Base-by-base conservation (phyloP, 2,888 invertebrate species). In the Lampropteryx suffumata region DNA sequence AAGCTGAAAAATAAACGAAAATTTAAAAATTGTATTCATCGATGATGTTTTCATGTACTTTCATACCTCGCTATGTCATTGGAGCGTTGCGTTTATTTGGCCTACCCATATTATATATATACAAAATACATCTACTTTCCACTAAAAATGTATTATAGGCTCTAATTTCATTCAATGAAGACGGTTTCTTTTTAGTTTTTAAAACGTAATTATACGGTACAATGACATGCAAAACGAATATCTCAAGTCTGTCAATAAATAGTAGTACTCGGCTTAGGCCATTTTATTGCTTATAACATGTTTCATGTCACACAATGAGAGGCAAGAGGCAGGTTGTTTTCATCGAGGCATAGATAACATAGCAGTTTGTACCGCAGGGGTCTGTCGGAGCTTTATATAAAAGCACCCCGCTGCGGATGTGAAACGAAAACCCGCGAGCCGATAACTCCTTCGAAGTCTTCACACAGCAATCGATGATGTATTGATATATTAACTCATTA, bases 401-500 rank as follows among this genome's bases (percentile, higher is more conserved):
- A 43, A 76, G 71, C 74, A 42, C 72, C 89, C 87, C 73, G 83
- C 81, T 76, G 89, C 35, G 87, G 66, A 65, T 62, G 68, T 61
- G 78, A 77, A 81, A 80, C 77, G 74, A 82, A 80, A 79, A 79
- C 76, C 72, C 64, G 76, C 76, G 69, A 76, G 76, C 69, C 77
- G 72, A 80, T 84, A 83, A 76, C 77, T 78, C 76, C 71, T 81
- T 73, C 48, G 26, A 79, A 73, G 66, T 9, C 43, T 37, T 50
- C 65, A 56, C 65, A 56, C 67, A 57, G 63, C 66, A 80, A 65
- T 66, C 69, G 73, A 83, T 82, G 83, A 87, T 86, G 76, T 78
- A 89, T 86, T 76, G 84, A 84, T 73, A 77, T 82, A 85, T 87
- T 85, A 82, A 83, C 83, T 86, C 78, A 86, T 87, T 86, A 78